Percentiles rank a stretch among this genome's conserved stretches.
Evolutionary conservation across 2,113 vertebrate species (phyloP).

Genomic region (Clarias gariepinus): DNA sequence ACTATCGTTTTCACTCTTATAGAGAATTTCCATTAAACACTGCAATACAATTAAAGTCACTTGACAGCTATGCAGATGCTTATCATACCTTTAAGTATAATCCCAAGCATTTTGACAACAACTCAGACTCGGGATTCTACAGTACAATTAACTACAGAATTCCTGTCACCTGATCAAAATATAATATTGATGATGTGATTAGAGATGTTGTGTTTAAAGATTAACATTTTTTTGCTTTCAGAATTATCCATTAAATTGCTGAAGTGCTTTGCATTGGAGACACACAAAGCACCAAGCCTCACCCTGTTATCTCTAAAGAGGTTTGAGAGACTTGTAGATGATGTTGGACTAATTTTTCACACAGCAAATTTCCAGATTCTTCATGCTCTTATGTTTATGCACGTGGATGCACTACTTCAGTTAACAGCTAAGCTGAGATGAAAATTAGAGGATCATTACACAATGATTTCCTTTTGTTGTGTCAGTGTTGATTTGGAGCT

Average conservation of each 20-base stretch:
- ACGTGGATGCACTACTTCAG: background rate
- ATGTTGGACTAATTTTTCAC: background rate
- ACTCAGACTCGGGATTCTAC: background rate
- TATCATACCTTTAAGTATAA: background rate
- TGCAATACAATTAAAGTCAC: slow-evolving; percentile 5
- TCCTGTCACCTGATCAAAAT: background rate
- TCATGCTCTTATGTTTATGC: background rate
- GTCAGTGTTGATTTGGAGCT: background rate
- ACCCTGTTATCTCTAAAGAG: background rate
- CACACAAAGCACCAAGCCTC: background rate
- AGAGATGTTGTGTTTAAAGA: background rate
- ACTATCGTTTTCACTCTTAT: slow-evolving; percentile 40
- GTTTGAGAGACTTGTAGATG: background rate
- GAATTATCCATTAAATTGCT: background rate
- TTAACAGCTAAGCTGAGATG: background rate
- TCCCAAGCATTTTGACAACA: background rate
- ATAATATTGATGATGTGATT: background rate
- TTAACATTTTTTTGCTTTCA: background rate
- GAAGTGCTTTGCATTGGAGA: background rate
- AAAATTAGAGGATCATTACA: background rate
- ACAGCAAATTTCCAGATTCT: background rate
- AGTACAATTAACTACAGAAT: background rate
- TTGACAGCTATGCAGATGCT: background rate
- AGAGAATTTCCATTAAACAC: slow-evolving; percentile 47
- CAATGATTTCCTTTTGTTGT: background rate